phyloP scores from a whole-genome alignment of 1,140 invertebrate species.

The Agrilus planipennis region DNA sequence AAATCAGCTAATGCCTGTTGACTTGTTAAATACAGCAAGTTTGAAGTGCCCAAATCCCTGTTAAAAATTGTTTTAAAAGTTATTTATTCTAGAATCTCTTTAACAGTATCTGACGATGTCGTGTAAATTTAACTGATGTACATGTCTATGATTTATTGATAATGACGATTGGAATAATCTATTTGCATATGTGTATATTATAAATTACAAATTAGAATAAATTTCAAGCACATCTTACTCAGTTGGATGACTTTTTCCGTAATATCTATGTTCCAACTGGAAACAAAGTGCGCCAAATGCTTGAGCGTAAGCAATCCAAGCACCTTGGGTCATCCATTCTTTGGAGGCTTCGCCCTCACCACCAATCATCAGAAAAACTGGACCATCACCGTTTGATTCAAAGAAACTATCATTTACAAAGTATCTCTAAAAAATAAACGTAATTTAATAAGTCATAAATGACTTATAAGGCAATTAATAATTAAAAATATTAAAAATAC shows the following conservation, averaged over 20 bases:
- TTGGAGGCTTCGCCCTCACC: constrained; percentile 59
- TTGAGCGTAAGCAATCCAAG: constrained; percentile 75
- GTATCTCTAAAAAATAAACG: constrained; percentile 50
- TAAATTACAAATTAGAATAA: too few species aligned
- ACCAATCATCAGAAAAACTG: constrained; percentile 83
- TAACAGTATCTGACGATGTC: too few species aligned
- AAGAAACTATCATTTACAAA: constrained; percentile 67
- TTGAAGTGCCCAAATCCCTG: constrained; percentile 65
- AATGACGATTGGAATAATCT: too few species aligned
- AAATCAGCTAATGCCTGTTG: constrained; percentile 82
- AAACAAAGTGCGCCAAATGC: constrained; percentile 72
- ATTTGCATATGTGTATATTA: too few species aligned
- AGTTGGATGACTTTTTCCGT: constrained; percentile 86
- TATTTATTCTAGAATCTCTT: neutral
- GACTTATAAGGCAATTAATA: constrained; percentile 8
- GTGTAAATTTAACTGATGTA: too few species aligned
- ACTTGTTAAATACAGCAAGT: constrained; percentile 67
- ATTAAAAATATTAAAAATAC: too few species aligned
- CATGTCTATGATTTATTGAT: too few species aligned
- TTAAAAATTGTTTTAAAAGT: constrained; percentile 19
- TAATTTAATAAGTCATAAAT: constrained; percentile 9
- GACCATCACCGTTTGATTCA: constrained; percentile 47
- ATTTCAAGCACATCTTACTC: too few species aligned
- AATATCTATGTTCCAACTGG: constrained; percentile 84
- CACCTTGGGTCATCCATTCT: constrained; percentile 74